Evolutionary conservation across 35 echinoderm and acorn worm genomes (phyloP), one percentile per base, ranked within the genome.

Genomic region (Heliocidaris tuberculata): DNA sequence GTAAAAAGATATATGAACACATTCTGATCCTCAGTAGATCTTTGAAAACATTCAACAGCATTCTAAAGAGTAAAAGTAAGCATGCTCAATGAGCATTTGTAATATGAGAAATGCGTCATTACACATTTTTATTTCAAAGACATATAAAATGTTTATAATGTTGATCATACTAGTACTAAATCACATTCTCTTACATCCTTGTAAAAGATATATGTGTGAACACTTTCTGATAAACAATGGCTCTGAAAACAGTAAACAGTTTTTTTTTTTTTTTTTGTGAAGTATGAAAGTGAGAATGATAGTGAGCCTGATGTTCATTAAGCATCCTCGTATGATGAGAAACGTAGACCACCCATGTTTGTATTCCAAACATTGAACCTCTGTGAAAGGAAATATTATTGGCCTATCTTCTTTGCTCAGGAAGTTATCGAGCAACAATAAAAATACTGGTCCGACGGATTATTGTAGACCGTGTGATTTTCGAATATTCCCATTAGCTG

Each of bases 351-450:
- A 17, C 47, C 87, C 0, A 32, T 89, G 87, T 89, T 89, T 89
- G 31, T 48, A 47, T 47, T 89, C 87, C 87, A 89, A 89, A 89
- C 87, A 89, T 48, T 89, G 15, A 48, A 89, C 87, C 87, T 32
- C 31, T 89, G 87, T 89, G 87, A 89, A 89, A 89, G 87, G 87
- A 89, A 89, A 89, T 89, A 89, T 89, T 89, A 89, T 89, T 89
- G 31, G 87, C 31, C 47, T 32, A 89, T 47, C 47, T 48, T 89
- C 87, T 17, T 13, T 9, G 27, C 65, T 27, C 65, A 89, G 87
- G 87, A 89, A 89, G 87, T 89, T 89, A 89, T 89, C 87, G 4
- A 48, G 87, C 31, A 48, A 89, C 87, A 89, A 89, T 89, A 31
- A 89, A 89, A 89, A 89, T 48, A 89, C 12, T 89, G 87, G 47